Conservation (phyloP, 2,888 invertebrate species). For the Phoronis australis region DNA sequence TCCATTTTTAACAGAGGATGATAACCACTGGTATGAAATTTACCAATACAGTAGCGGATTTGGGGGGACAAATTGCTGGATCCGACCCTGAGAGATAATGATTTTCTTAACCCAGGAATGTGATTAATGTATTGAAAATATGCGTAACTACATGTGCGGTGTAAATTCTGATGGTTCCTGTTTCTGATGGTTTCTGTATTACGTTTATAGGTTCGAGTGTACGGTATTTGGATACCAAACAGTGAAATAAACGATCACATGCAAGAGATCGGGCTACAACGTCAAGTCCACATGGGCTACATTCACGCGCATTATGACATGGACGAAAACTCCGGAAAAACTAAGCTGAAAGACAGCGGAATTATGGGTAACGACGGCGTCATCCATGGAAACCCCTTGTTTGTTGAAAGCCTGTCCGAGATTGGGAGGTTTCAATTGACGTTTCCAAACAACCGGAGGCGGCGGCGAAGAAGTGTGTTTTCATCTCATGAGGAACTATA, state of each 20-base stretch:
- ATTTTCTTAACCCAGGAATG: no score
- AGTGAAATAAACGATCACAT: constrained; percentile 4
- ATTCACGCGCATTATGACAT: constrained; percentile 9
- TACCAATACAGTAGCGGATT: no score
- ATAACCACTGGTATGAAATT: no score
- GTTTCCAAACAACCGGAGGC: constrained; percentile 7
- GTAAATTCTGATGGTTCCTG: no score
- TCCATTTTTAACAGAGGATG: no score
- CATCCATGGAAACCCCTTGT: constrained; percentile 3
- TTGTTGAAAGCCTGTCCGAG: constrained; percentile 8
- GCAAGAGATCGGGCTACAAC: constrained; percentile 4
- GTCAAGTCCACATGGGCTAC: constrained; percentile 5
- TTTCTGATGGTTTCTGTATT: no score
- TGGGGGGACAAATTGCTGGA: no score
- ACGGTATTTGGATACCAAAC: constrained; percentile 7
- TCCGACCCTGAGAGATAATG: no score
- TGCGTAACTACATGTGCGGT: no score
- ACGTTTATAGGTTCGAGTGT: constrained; percentile 12
- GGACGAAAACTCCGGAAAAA: constrained; percentile 4
- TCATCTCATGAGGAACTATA: no score
- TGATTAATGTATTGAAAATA: no score
- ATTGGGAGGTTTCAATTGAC: constrained; percentile 6
- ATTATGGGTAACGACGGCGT: background rate
- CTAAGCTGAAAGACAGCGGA: background rate
- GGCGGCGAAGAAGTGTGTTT: background rate